Base-by-base conservation (phyloP, 1,140 invertebrate genomes). In the Aphelinus atriplicis region DNA sequence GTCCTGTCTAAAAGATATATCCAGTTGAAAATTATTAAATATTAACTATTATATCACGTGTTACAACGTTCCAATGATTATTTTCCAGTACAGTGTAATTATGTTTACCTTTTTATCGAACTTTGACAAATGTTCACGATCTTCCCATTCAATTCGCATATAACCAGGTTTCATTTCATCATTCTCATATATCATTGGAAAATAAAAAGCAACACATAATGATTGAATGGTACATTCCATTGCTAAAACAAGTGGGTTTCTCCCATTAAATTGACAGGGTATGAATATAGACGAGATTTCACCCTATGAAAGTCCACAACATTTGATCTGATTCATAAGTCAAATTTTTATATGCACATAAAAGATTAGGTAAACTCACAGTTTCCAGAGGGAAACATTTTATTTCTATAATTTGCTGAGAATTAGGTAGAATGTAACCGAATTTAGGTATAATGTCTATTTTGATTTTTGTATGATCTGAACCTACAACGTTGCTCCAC, bases 171-270 rank as follows among this genome's bases (percentile, higher is more conserved):
- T 65, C 42, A 26, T 6, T 3, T n/a, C 1, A 2, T 63, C 6
- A 9, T 57, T 7, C 26, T 72, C 48, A 42, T 26, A 66, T 9
- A 1, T 10, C 47, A 9, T 5, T 2, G 79, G 79, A 50, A 81
- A 71, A 62, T 78, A 72, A 62, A 81, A 73, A 0, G 60, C 50
- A 1, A 81, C 66, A 7, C 60, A 57, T 43, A 80, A 48, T 1
- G 75, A 10, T n/a, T 77, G 56, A 1, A 80, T 64, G 2, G 6
- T 46, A n/a, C 79, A 81, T 43, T 81, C 75, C 26, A 80, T 67
- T 45, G 65, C 58, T 46, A 81, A 55, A 9, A 74, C 61, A 43
- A 80, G 26, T 0, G 72, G 62, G 26, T 74, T 74, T 9, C 0
- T 71, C 26, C 57, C 48, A 7, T 71, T 50, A 10, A 66, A 76